Evolutionary conservation across 2,113 vertebrate species (phyloP).

Genomic region (Semnornis frantzii): DNA sequence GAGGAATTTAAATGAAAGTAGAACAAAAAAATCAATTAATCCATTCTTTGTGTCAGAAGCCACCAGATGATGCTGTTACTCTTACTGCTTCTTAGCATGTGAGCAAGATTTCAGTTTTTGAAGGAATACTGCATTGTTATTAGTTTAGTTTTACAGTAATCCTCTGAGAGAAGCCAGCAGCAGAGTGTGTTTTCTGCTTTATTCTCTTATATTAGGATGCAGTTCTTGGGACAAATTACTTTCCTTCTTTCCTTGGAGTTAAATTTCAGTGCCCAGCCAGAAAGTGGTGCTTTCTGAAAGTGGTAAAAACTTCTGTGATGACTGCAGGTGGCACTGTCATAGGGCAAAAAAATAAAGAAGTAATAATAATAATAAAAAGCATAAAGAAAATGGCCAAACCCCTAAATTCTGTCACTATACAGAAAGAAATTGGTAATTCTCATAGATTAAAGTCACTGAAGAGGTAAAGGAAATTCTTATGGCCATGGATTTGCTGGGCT

Average conservation of each 20-base stretch:
- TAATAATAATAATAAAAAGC: too few species aligned
- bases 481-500: neutral
- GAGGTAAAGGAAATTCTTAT: neutral
- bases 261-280: neutral
- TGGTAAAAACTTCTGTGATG: neutral
- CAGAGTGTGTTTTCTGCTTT: constrained; percentile 42
- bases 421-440: neutral
- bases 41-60: constrained; percentile 59
- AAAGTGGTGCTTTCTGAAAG: neutral
- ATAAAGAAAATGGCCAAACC: neutral
- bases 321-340: neutral
- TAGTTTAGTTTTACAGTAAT: constrained; percentile 63
- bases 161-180: constrained; percentile 41
- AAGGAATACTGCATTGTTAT: constrained; percentile 59
- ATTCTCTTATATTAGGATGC: constrained; percentile 24
- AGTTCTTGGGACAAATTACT: constrained; percentile 36
- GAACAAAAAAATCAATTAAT: constrained; percentile 64
- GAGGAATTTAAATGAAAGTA: constrained; percentile 58
- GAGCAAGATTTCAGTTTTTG: constrained; percentile 62
- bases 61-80: constrained; percentile 72
- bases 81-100: constrained; percentile 64
- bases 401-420: neutral
- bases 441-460: neutral
- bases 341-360: neutral
- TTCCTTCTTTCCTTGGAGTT: constrained; percentile 5